Percentiles rank a stretch among this genome's conserved stretches.
Conservation (phyloP, 2,113 vertebrate species). For the Bettongia penicillata region DNA sequence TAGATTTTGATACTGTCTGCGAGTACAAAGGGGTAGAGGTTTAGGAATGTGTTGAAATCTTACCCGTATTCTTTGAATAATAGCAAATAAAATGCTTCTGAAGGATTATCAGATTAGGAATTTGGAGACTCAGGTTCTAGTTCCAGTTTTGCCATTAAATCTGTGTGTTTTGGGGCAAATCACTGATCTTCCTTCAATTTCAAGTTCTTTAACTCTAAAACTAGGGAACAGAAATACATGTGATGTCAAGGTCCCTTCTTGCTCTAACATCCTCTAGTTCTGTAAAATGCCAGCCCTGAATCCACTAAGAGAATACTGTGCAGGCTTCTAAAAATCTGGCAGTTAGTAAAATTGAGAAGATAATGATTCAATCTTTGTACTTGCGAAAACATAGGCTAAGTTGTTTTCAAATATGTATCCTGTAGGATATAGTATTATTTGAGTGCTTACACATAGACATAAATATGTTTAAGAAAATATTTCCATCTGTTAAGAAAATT, state of each 20-base stretch:
- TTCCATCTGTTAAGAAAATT: neutral
- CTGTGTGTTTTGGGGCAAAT: neutral
- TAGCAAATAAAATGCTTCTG: constrained; percentile 15
- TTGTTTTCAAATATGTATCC: neutral
- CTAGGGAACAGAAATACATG: neutral
- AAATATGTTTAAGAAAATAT: neutral
- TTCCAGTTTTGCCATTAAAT: neutral
- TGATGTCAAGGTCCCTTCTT: constrained; percentile 28
- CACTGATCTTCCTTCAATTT: constrained; percentile 22
- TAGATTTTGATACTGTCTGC: neutral
- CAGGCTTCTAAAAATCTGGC: neutral
- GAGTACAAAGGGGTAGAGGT: neutral
- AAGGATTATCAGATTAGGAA: neutral
- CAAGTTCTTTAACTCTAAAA: neutral
- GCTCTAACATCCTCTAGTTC: constrained; percentile 9
- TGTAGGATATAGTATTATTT: constrained; percentile 37
- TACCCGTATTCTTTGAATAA: neutral
- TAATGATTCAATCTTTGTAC: constrained; percentile 19
- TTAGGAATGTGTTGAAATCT: neutral
- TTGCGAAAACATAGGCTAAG: constrained; percentile 36
- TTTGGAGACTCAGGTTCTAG: neutral
- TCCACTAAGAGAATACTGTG: neutral
- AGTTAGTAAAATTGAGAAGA: constrained; percentile 3
- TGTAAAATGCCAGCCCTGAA: neutral
- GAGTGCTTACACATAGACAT: neutral